Conservation (phyloP, 2,888 invertebrate genomes). For the Netelia virgata region DNA sequence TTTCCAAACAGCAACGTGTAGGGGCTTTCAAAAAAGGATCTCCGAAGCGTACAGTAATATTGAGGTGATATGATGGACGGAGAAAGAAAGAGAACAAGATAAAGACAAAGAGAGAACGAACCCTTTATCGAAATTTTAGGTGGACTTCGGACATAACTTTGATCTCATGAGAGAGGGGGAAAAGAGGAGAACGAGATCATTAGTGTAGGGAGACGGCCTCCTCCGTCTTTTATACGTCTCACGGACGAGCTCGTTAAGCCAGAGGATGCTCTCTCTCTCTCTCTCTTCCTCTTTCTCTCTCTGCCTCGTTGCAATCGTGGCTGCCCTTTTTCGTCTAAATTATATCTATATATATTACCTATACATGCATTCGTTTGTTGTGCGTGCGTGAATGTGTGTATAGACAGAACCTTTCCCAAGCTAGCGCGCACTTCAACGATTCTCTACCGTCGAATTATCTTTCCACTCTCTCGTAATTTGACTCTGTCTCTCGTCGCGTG, state of each 20-base stretch:
- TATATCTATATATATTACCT: not conserved
- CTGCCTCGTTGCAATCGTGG: slow-evolving; percentile 14
- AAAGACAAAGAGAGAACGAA: slow-evolving; percentile 6
- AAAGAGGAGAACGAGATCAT: slow-evolving; percentile 73
- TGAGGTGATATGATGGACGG: not conserved
- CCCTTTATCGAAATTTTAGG: slow-evolving; percentile 55
- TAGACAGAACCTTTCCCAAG: slow-evolving; percentile 27
- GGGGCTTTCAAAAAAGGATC: slow-evolving; percentile 14
- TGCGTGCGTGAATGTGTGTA: not conserved
- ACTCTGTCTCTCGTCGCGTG: slow-evolving; percentile 40
- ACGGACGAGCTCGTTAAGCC: slow-evolving; percentile 52
- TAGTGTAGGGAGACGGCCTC: slow-evolving; percentile 71
- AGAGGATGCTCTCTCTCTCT: slow-evolving; percentile 24
- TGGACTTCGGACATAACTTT: slow-evolving; percentile 60
- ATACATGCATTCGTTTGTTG: not conserved
- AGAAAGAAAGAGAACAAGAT: slow-evolving; percentile 1
- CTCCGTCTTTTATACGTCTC: slow-evolving; percentile 64
- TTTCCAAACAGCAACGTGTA: slow-evolving; percentile 19
- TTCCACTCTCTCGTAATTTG: slow-evolving; percentile 49
- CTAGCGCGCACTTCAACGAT: slow-evolving; percentile 29
- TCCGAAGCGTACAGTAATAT: slow-evolving; percentile 30
- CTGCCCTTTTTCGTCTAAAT: slow-evolving; percentile 46
- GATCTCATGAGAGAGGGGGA: slow-evolving; percentile 52
- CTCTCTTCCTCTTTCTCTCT: slow-evolving; percentile 30
- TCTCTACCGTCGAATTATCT: slow-evolving; percentile 35